A percentile compares a stretch with the other conserved stretches of the same genome.
Conservation (phyloP, 1,140 invertebrate genomes). For the Apis laboriosa region DNA sequence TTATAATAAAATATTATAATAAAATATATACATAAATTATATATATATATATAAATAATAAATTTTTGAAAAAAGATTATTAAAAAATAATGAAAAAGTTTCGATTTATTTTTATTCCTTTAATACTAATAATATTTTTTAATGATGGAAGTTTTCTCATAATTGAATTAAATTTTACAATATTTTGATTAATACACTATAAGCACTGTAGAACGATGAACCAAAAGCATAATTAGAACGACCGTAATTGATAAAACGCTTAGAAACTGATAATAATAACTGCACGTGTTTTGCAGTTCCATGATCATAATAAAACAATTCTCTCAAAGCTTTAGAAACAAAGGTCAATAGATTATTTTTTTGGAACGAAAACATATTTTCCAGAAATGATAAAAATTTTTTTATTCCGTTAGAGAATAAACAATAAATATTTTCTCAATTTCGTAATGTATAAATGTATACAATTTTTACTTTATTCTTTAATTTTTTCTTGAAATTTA, state of each 20-base stretch:
- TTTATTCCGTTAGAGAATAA: no score
- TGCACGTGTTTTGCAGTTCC: not conserved
- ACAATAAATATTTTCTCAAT: not conserved
- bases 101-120: no score
- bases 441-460: no score
- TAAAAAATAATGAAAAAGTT: no score
- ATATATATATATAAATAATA: no score
- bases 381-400: not conserved
- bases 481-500: not conserved
- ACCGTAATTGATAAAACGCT: constrained; percentile 29
- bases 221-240: constrained; percentile 16
- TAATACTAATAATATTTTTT: no score
- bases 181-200: not conserved
- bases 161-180: no score
- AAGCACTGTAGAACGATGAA: not conserved
- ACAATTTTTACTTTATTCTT: no score
- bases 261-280: constrained; percentile 19
- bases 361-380: not conserved
- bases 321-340: not conserved
- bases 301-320: not conserved
- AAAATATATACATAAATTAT: no score
- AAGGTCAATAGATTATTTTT: not conserved
- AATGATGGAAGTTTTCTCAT: no score
- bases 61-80: no score
- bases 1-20: no score